Conservation (phyloP, 1,140 invertebrate species). For the Drosophila setifemur region DNA sequence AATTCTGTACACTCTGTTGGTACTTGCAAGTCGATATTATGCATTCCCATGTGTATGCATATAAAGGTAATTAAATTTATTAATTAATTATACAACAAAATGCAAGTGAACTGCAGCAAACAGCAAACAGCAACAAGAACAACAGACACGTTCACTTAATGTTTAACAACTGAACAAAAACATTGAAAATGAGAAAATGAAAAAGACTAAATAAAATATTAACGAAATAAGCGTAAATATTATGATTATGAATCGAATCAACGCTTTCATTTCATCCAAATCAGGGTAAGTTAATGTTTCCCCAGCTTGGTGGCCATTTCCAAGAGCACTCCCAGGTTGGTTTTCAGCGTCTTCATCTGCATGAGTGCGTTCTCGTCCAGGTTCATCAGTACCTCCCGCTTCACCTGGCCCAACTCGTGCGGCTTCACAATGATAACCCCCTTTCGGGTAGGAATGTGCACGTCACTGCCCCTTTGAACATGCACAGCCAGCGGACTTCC, state of each 20-base stretch:
- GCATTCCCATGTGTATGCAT: conserved; percentile 10
- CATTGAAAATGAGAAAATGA: conserved; percentile 75
- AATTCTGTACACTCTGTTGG: conserved; percentile 71
- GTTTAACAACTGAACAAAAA: conserved; percentile 60
- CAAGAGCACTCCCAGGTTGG: conserved; percentile 61
- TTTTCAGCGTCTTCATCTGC: conserved; percentile 60
- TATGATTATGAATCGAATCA: too few species aligned
- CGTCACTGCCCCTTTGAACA: conserved; percentile 81
- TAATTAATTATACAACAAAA: conserved; percentile 75
- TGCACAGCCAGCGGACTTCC: conserved; percentile 85
- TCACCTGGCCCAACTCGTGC: conserved; percentile 30
- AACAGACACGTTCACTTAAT: conserved; percentile 63
- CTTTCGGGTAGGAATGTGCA: conserved; percentile 84
- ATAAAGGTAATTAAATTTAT: conserved; percentile 71
- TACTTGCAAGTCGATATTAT: conserved; percentile 57
- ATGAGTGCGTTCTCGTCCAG: conserved; percentile 52
- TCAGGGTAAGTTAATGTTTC: not conserved
- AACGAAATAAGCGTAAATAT: conserved; percentile 61
- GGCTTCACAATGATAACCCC: conserved; percentile 79
- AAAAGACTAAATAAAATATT: conserved; percentile 81
- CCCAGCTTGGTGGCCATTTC: conserved; percentile 38
- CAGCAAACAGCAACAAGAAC: conserved; percentile 32
- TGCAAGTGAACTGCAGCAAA: conserved; percentile 47
- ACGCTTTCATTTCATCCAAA: not conserved
- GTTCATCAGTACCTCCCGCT: conserved; percentile 51